Conservation (phyloP, 2,797 vertebrate species). For the Anableps anableps region DNA sequence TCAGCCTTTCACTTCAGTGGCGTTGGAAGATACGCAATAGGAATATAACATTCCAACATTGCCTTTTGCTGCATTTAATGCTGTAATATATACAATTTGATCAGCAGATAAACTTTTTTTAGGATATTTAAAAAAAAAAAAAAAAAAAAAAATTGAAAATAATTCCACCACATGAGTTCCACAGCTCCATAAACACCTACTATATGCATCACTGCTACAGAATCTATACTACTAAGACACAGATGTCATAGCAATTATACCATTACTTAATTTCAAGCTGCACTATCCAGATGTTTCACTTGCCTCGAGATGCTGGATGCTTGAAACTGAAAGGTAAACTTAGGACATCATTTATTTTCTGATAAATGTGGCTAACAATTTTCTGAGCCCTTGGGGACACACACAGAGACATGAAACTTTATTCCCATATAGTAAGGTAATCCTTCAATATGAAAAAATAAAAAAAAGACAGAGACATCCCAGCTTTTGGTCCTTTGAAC, state of each 20-base stretch:
- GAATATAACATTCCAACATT: no score
- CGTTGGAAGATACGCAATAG: no score
- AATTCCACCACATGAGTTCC: no score
- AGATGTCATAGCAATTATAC: background rate
- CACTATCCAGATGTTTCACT: background rate
- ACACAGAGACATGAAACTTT: background rate
- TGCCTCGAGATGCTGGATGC: background rate
- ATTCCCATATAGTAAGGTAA: background rate
- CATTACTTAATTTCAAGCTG: background rate
- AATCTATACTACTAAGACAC: no score
- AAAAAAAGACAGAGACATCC: background rate
- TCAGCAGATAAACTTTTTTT: no score
- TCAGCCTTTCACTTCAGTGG: no score
- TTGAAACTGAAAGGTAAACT: background rate
- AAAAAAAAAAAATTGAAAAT: no score
- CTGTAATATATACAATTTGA: no score
- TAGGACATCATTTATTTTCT: background rate
- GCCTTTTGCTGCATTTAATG: no score
- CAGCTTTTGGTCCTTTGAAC: background rate
- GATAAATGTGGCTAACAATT: background rate
- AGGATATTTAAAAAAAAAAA: no score
- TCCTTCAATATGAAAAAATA: background rate
- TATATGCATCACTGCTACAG: no score
- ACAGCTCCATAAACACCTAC: no score
- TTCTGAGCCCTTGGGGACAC: background rate